Evolutionary conservation across 2,888 invertebrate species (phyloP).

Genomic region (Germaria angustata): DNA sequence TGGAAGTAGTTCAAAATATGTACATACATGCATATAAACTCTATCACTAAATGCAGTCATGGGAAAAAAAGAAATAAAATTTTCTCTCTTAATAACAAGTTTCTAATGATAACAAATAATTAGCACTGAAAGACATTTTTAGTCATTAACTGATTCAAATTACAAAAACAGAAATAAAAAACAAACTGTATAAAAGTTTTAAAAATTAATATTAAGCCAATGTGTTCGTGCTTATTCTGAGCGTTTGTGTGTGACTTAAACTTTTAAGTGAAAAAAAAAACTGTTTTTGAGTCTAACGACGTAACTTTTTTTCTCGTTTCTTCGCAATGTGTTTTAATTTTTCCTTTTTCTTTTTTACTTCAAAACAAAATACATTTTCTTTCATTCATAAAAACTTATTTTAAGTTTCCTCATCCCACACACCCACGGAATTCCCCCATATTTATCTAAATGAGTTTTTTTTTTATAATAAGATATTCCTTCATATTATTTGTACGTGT

Average conservation of each 20-base stretch:
- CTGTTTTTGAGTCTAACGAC: conserved; percentile 48
- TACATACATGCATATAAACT: not conserved
- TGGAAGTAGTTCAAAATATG: not conserved
- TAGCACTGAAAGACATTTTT: conserved; percentile 36
- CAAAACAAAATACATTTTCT: conserved; percentile 11
- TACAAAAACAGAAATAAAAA: conserved; percentile 7
- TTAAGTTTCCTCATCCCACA: conserved; percentile 6
- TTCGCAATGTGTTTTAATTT: too few species aligned
- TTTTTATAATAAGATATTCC: not conserved
- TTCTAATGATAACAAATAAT: conserved; percentile 34
- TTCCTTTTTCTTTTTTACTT: conserved; percentile 44
- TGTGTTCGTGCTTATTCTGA: not conserved
- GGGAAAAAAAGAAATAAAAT: not conserved
- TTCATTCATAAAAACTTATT: conserved; percentile 23
- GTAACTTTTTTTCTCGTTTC: conserved; percentile 54
- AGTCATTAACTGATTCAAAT: conserved; percentile 57
- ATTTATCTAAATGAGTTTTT: not conserved
- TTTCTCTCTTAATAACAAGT: not conserved
- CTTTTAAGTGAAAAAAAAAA: conserved; percentile 24
- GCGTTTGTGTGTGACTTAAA: conserved; percentile 11
- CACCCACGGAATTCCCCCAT: not conserved
- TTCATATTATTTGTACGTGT: not conserved
- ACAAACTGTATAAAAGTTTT: not conserved
- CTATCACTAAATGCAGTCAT: not conserved
- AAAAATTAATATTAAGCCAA: conserved; percentile 18